Conservation (phyloP, 2,113 vertebrate species). For the Perca flavescens region DNA sequence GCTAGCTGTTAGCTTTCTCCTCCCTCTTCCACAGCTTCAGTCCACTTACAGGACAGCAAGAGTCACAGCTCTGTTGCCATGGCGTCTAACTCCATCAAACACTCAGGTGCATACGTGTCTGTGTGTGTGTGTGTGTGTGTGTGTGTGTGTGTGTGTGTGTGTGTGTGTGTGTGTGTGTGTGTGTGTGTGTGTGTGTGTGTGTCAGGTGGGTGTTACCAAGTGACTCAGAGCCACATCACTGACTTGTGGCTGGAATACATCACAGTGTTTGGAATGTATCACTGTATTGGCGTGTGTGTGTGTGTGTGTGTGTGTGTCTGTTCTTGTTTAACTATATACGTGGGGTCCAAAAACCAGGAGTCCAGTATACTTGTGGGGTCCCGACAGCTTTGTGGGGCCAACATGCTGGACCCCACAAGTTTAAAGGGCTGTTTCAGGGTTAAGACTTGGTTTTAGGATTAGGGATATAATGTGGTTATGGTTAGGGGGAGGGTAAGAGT, state of each 20-base stretch:
- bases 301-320: constrained; percentile 18
- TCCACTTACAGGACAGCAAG: constrained; percentile 79
- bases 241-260: constrained; percentile 67
- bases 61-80: constrained; percentile 82
- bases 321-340: no score
- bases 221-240: constrained; percentile 77
- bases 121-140: constrained; percentile 39
- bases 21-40: constrained; percentile 73
- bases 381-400: no score
- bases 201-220: constrained; percentile 72
- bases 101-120: constrained; percentile 70
- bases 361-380: no score
- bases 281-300: constrained; percentile 50
- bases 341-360: no score
- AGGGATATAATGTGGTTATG: no score
- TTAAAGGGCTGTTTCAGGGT: no score
- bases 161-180: constrained; percentile 26
- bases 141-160: constrained; percentile 33
- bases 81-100: constrained; percentile 80
- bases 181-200: constrained; percentile 55
- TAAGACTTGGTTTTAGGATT: no score
- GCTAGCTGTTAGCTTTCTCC: constrained; percentile 64
- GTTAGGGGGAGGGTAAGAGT: no score
- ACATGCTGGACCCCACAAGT: no score
- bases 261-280: constrained; percentile 69